These are phyloP conservation scores for Catocala sponsa DNA, from an alignment of 2,888 invertebrate genomes.

Conservation along the genomic window DNA sequence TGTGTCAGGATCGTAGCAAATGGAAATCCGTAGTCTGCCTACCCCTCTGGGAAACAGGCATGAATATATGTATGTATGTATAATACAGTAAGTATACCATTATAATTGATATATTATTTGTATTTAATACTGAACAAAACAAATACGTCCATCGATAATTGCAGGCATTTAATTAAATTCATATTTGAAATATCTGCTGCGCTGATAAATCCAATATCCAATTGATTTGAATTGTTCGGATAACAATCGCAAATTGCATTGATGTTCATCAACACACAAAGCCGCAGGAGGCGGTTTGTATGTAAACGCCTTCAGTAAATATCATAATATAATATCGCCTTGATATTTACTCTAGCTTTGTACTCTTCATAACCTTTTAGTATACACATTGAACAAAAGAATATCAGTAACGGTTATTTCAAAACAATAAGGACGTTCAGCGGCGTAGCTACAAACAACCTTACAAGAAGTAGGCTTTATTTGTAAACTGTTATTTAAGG, in stretches of 20 bases:
- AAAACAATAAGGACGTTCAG: slow-evolving; percentile 48
- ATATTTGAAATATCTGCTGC: background rate
- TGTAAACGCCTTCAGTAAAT: slow-evolving; percentile 35
- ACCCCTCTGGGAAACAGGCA: too few relatives aligned
- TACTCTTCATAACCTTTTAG: slow-evolving; percentile 58
- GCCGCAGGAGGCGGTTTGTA: slow-evolving; percentile 32
- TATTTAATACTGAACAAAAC: slow-evolving; percentile 15
- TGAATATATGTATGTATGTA: too few relatives aligned
- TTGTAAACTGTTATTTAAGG: slow-evolving; percentile 23
- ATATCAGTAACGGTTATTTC: slow-evolving; percentile 52
- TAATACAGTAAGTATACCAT: too few relatives aligned
- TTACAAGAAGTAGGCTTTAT: slow-evolving; percentile 25
- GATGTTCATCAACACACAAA: slow-evolving; percentile 50
- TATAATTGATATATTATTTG: too few relatives aligned
- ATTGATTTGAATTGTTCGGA: slow-evolving; percentile 74
- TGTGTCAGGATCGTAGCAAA: too few relatives aligned
- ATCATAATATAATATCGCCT: slow-evolving; percentile 55
- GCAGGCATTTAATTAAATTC: background rate
- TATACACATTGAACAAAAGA: slow-evolving; percentile 49
- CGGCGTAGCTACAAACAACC: slow-evolving; percentile 17
- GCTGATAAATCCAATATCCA: slow-evolving; percentile 23
- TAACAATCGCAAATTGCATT: slow-evolving; percentile 66
- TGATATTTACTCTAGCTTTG: slow-evolving; percentile 60
- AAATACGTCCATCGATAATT: slow-evolving; percentile 24
- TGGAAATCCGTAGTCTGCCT: too few relatives aligned